A percentile compares a stretch with the other conserved stretches of the same genome.
phyloP scores from a whole-genome alignment of 2,797 vertebrate species.

The Neosilurus mollespiculum region DNA sequence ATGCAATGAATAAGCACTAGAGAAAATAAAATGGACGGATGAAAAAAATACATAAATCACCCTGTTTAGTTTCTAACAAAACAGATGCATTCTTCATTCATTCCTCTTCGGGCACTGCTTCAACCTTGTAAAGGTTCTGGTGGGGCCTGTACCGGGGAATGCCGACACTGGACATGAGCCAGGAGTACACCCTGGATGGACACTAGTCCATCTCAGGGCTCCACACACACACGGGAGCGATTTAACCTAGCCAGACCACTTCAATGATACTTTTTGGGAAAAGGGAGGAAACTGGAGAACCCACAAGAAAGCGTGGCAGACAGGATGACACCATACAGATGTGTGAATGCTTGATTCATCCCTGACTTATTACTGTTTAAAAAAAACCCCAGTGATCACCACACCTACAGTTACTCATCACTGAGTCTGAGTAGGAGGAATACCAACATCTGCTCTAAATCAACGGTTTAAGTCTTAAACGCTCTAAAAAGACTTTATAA shows the following conservation, averaged over 20 bases:
- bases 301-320: not conserved
- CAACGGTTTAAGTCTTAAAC: not conserved
- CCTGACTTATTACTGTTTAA: too few species aligned
- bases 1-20: too few species aligned
- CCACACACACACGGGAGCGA: too few species aligned
- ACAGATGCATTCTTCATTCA: not conserved
- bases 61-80: not conserved
- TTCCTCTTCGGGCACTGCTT: not conserved
- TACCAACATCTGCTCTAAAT: not conserved
- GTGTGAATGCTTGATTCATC: not conserved
- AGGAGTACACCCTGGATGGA: constrained; percentile 6
- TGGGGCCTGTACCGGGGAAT: not conserved
- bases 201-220: not conserved
- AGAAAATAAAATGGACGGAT: too few species aligned
- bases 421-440: not conserved
- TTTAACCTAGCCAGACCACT: too few species aligned
- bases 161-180: not conserved
- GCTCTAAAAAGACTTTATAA: not conserved
- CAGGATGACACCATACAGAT: not conserved
- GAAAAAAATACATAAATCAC: too few species aligned
- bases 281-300: not conserved
- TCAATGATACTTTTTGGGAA: not conserved
- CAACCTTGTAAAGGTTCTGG: not conserved
- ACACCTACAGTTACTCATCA: too few species aligned
- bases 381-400: too few species aligned